These are phyloP conservation scores for silkworm (Bombyx mori) DNA, from an alignment of 1,140 invertebrate genomes.

Conservation along the genomic window DNA sequence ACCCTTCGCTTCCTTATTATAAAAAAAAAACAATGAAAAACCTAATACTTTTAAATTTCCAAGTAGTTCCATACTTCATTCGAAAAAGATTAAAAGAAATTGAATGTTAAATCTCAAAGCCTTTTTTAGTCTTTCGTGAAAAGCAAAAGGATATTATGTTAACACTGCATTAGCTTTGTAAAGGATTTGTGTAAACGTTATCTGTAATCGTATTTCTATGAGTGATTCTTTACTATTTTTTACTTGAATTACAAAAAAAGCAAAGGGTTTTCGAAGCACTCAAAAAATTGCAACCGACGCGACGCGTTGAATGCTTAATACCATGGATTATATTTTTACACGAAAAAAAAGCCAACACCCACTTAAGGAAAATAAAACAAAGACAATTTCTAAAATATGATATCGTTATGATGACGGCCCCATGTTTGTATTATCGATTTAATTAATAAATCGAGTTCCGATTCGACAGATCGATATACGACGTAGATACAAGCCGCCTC, in stretches of 20 bases:
- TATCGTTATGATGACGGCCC: conserved; percentile 56
- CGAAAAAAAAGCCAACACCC: too few relatives aligned
- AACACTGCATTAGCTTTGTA: conserved; percentile 25
- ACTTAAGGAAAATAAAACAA: too few relatives aligned
- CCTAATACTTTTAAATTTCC: conserved; percentile 5
- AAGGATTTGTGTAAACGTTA: conserved; percentile 2
- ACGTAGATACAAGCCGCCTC: conserved; percentile 55
- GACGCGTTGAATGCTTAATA: too few relatives aligned
- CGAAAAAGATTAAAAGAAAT: conserved; percentile 6
- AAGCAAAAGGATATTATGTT: conserved; percentile 22
- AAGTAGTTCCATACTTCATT: neutral
- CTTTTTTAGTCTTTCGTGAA: conserved; percentile 3
- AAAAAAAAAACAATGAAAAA: conserved; percentile 8
- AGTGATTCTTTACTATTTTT: too few relatives aligned
- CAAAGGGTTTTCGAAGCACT: too few relatives aligned
- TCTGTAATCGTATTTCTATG: too few relatives aligned
- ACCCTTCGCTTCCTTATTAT: conserved; percentile 6
- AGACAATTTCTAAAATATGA: conserved; percentile 26
- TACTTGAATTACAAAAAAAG: too few relatives aligned
- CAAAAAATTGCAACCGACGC: too few relatives aligned
- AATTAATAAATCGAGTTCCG: conserved; percentile 65
- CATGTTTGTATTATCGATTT: conserved; percentile 67
- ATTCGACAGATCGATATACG: conserved; percentile 56
- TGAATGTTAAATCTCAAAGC: too few relatives aligned
- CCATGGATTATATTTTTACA: too few relatives aligned